phyloP scores from a whole-genome alignment of 1,140 invertebrate genomes.

The Drosophila rufa region DNA sequence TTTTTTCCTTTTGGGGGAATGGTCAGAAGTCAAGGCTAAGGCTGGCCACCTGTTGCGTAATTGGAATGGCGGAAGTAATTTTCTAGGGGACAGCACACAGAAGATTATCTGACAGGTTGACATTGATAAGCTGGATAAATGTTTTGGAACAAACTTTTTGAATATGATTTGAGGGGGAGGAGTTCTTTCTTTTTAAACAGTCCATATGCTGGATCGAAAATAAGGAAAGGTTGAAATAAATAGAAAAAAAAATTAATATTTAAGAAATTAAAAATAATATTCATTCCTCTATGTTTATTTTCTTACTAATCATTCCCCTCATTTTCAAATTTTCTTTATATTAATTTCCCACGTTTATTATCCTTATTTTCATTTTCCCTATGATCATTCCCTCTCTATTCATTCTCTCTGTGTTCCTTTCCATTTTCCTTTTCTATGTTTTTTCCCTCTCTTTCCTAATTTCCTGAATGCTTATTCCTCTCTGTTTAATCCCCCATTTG shows the following conservation, averaged over 20 bases:
- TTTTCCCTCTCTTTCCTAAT: no score
- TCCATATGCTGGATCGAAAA: neutral
- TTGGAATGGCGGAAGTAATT: conserved; percentile 26
- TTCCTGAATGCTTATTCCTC: no score
- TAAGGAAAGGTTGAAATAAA: no score
- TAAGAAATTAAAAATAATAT: no score
- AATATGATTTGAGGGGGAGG: neutral
- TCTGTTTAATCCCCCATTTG: no score
- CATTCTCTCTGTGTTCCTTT: no score
- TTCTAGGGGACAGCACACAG: neutral
- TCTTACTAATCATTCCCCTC: no score
- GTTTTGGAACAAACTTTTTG: neutral
- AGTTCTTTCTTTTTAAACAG: no score
- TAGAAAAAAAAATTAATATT: no score
- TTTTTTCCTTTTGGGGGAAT: neutral
- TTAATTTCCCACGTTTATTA: neutral
- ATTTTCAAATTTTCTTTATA: no score
- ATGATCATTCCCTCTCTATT: neutral
- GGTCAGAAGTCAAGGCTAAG: conserved; percentile 4
- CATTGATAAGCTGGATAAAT: conserved; percentile 34
- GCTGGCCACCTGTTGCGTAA: conserved; percentile 41
- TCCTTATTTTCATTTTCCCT: neutral
- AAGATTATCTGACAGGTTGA: conserved; percentile 22
- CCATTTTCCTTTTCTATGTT: no score
- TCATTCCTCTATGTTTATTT: no score